These are phyloP conservation scores for Centroberyx gerrardi DNA, from an alignment of 2,797 vertebrate genomes.

Conservation along the genomic window DNA sequence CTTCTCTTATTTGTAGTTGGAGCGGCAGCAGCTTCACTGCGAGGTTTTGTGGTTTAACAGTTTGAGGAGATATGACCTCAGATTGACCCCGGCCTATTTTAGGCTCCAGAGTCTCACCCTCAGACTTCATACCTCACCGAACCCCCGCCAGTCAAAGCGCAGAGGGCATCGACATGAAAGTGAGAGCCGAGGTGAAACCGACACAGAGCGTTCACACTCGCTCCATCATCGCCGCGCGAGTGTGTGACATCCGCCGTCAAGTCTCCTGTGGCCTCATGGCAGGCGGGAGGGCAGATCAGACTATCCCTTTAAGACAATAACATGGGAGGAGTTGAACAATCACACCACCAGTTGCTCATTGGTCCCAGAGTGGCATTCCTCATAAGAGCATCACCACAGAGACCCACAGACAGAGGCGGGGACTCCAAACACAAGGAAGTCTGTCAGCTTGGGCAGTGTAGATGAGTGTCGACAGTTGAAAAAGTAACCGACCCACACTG, in stretches of 20 bases:
- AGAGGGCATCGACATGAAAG: slow-evolving; percentile 9
- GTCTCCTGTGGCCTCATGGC: slow-evolving; percentile 30
- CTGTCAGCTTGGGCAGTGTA: slow-evolving; percentile 18
- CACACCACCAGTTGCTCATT: slow-evolving; percentile 85
- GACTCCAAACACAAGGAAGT: slow-evolving; percentile 43
- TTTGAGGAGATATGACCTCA: not conserved
- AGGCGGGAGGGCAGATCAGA: slow-evolving; percentile 42
- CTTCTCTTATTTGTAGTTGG: not conserved
- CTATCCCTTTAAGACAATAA: slow-evolving; percentile 84
- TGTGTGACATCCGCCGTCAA: slow-evolving; percentile 31
- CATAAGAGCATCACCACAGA: slow-evolving; percentile 64
- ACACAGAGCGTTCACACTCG: not conserved
- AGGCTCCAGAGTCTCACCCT: not conserved
- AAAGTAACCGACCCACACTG: slow-evolving; percentile 2
- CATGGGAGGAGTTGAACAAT: slow-evolving; percentile 82
- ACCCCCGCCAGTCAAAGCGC: not conserved
- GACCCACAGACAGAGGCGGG: slow-evolving; percentile 38
- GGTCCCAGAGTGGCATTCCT: slow-evolving; percentile 73
- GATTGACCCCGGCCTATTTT: slow-evolving; percentile 20
- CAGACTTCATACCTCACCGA: slow-evolving; percentile 17
- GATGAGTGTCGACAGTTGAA: slow-evolving; percentile 18
- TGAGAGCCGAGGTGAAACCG: slow-evolving; percentile 12
- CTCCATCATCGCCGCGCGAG: not conserved
- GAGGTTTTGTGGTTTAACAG: not conserved
- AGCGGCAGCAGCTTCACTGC: not conserved